These are phyloP conservation scores for Lycodopsis pacificus DNA, from an alignment of 2,797 vertebrate genomes.

Conservation along the genomic window DNA sequence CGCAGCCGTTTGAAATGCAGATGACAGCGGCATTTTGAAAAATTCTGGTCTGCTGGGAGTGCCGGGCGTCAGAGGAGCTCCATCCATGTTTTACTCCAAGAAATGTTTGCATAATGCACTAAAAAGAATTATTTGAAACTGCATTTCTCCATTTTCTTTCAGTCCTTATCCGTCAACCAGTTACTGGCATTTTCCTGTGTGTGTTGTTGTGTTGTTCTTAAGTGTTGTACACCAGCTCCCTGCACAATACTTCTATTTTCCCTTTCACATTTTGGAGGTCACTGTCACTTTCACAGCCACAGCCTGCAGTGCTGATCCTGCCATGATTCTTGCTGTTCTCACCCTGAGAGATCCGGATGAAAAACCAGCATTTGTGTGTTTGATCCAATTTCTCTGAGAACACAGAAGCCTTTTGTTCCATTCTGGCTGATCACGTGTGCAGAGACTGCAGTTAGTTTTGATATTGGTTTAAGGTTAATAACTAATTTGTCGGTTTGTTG, in stretches of 20 bases:
- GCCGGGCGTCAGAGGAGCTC: conserved; percentile 32
- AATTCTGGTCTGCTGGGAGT: conserved; percentile 39
- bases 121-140: neutral
- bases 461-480: conserved; percentile 23
- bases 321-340: conserved; percentile 5
- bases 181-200: neutral
- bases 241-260: neutral
- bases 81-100: conserved; percentile 25
- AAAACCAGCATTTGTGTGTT: neutral
- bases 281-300: neutral
- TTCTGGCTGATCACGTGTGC: conserved; percentile 13
- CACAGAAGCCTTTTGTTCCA: conserved; percentile 30
- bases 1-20: conserved; percentile 58
- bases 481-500: conserved; percentile 22
- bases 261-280: conserved; percentile 35
- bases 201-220: neutral
- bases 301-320: conserved; percentile 4
- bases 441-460: neutral
- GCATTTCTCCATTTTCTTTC: neutral
- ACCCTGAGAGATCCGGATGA: conserved; percentile 6
- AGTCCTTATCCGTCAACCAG: neutral
- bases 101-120: conserved; percentile 40
- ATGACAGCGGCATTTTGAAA: conserved; percentile 33
- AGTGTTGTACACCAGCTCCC: neutral
- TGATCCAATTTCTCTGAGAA: conserved; percentile 38